Conservation (phyloP, 2,113 vertebrate genomes). For the Tragulus kanchil region DNA sequence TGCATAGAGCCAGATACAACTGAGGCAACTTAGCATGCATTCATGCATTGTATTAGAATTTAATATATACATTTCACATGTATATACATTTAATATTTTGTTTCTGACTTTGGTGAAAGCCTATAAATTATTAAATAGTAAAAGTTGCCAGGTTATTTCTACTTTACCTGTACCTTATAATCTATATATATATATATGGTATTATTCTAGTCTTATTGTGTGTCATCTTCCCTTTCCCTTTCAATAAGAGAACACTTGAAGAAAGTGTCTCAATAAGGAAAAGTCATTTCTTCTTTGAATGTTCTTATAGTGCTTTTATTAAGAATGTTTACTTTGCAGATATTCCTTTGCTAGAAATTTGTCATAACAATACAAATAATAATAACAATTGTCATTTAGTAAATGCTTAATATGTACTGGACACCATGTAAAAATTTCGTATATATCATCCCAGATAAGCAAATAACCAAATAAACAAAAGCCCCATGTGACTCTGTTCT, state of each 20-base stretch:
- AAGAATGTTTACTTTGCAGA: conserved; percentile 42
- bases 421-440: background rate
- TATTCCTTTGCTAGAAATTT: conserved; percentile 44
- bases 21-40: background rate
- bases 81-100: background rate
- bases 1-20: background rate
- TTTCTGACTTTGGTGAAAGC: conserved; percentile 4
- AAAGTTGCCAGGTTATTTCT: conserved; percentile 12
- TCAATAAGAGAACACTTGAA: background rate
- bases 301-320: background rate
- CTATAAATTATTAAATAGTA: conserved; percentile 38
- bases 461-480: conserved; percentile 33
- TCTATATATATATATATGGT: background rate
- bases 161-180: background rate
- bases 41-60: background rate
- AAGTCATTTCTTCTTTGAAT: background rate
- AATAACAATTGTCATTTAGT: background rate
- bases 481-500: background rate
- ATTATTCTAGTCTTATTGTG: background rate
- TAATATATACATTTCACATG: background rate
- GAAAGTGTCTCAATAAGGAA: background rate
- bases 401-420: background rate
- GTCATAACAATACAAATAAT: background rate
- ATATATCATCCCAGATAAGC: background rate
- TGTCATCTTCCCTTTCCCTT: background rate